Percentiles rank a stretch among this genome's conserved stretches.
Evolutionary conservation across 2,888 invertebrate species (phyloP).

Genomic region (Linnaemya vulpina): DNA sequence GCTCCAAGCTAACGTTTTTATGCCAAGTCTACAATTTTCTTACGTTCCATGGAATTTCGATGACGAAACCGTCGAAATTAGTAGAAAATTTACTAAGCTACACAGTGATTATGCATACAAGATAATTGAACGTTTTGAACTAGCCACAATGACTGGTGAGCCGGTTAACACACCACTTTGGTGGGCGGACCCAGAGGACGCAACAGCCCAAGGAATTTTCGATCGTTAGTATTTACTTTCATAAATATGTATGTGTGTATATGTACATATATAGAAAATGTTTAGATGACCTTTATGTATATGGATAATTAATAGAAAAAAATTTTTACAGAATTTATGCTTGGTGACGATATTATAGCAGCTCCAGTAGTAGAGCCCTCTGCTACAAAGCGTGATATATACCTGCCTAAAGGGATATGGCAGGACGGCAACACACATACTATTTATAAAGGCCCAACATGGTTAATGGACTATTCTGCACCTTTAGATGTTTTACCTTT

Average conservation of each 20-base stretch:
- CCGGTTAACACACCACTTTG: constrained; percentile 93
- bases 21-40: constrained; percentile 91
- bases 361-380: constrained; percentile 89
- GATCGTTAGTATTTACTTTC: constrained; percentile 83
- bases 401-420: constrained; percentile 91
- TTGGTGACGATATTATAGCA: constrained; percentile 90
- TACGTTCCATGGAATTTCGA: constrained; percentile 90
- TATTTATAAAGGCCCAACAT: constrained; percentile 85
- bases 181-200: constrained; percentile 90
- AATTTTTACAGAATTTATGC: constrained; percentile 87
- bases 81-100: constrained; percentile 86
- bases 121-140: constrained; percentile 86
- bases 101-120: constrained; percentile 86
- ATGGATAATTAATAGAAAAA: not conserved
- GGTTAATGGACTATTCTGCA: constrained; percentile 87
- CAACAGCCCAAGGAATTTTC: constrained; percentile 85
- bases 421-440: constrained; percentile 84
- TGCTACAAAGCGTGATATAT: constrained; percentile 87
- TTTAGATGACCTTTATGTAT: too few species aligned
- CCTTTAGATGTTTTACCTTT: constrained; percentile 88
- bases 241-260: not conserved
- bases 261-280: too few species aligned
- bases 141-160: constrained; percentile 85
- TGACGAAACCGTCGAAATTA: constrained; percentile 85
- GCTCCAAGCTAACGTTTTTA: constrained; percentile 89